Percentiles rank a stretch among this genome's conserved stretches.
Evolutionary conservation across 2,113 vertebrate genomes (phyloP).

Genomic region (Acrocephalus kingi): DNA sequence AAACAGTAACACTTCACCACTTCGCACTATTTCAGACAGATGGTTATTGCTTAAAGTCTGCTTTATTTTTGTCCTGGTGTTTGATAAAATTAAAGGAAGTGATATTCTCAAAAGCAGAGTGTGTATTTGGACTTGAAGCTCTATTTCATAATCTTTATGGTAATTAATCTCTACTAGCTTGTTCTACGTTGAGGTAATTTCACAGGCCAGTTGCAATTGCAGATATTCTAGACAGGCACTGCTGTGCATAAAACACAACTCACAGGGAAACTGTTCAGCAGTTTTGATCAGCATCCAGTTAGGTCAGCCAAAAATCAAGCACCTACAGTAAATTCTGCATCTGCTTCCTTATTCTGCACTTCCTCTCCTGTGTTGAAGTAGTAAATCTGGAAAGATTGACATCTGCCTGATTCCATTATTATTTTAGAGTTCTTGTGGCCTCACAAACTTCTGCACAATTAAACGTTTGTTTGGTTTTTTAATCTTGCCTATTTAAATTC

Average conservation of each 20-base stretch:
- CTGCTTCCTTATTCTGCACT: conserved; percentile 17
- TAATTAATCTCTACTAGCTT: not conserved
- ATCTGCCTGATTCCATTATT: conserved; percentile 71
- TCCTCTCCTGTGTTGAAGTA: conserved; percentile 53
- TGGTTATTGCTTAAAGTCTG: not conserved
- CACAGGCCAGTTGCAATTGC: conserved; percentile 9
- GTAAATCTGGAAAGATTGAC: conserved; percentile 76
- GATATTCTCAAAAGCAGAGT: not conserved
- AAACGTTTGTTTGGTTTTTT: conserved; percentile 51
- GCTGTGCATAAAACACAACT: not conserved
- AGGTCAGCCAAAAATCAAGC: conserved; percentile 17
- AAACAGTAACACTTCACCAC: conserved; percentile 19
- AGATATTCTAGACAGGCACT: not conserved
- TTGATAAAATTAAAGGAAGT: not conserved
- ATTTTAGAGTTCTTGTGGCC: conserved; percentile 84
- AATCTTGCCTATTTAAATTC: conserved; percentile 68
- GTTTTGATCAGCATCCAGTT: conserved; percentile 17
- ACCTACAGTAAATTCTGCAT: conserved; percentile 42
- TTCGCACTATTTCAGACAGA: not conserved
- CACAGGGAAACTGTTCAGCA: conserved; percentile 2
- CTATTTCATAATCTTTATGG: not conserved
- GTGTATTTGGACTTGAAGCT: not conserved
- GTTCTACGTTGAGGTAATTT: not conserved
- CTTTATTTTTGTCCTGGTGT: conserved; percentile 1
- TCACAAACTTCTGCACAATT: conserved; percentile 79